These are phyloP conservation scores for Eueides isabella DNA, from an alignment of 1,140 invertebrate species.

Conservation along the genomic window DNA sequence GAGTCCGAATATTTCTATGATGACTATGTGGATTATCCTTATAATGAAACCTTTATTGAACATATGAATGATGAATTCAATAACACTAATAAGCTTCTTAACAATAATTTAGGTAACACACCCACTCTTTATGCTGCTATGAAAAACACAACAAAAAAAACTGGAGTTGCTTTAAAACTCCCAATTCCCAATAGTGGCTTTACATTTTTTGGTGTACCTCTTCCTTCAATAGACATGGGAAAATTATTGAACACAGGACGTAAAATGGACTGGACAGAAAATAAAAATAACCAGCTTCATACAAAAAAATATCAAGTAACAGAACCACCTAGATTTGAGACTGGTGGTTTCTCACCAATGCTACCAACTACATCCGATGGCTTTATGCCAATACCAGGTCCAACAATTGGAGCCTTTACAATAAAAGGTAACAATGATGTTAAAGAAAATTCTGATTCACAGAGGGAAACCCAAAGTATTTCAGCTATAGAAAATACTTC, in stretches of 20 bases:
- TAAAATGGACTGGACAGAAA: slow-evolving; percentile 74
- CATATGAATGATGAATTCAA: slow-evolving; percentile 61
- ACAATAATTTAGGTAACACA: slow-evolving; percentile 83
- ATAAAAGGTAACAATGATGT: slow-evolving; percentile 31
- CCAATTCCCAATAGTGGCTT: slow-evolving; percentile 83
- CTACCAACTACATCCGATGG: slow-evolving; percentile 86
- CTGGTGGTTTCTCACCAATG: slow-evolving; percentile 88
- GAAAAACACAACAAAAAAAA: slow-evolving; percentile 79
- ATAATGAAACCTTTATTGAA: slow-evolving; percentile 83
- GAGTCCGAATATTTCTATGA: slow-evolving; percentile 92
- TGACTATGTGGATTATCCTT: slow-evolving; percentile 89
- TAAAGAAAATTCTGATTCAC: slow-evolving; percentile 45
- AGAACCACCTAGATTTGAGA: slow-evolving; percentile 86
- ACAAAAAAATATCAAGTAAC: slow-evolving; percentile 76
- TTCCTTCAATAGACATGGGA: slow-evolving; percentile 88
- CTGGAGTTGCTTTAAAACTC: slow-evolving; percentile 56
- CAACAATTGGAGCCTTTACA: slow-evolving; percentile 51
- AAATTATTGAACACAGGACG: slow-evolving; percentile 84
- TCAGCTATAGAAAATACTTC: slow-evolving; percentile 47
- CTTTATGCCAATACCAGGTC: slow-evolving; percentile 86
- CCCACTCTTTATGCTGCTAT: slow-evolving; percentile 86
- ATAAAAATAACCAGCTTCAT: slow-evolving; percentile 63
- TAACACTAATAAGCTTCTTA: slow-evolving; percentile 52
- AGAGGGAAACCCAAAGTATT: slow-evolving; percentile 47
- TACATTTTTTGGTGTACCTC: slow-evolving; percentile 92